These are phyloP conservation scores for Rhynchotus rufescens DNA, from an alignment of 2,797 vertebrate species.

Conservation along the genomic window DNA sequence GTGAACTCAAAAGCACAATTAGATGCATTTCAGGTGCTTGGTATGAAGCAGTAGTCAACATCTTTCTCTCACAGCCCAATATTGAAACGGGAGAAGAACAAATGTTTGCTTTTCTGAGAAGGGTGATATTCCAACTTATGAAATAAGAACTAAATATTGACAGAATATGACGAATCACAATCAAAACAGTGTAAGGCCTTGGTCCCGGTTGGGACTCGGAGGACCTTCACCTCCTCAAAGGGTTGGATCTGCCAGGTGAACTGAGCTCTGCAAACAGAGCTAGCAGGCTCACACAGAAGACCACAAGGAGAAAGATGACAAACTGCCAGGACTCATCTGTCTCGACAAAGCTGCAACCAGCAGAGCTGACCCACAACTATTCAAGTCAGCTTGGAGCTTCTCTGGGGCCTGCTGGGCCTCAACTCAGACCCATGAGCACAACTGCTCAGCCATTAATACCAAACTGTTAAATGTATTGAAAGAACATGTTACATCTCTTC, in stretches of 20 bases:
- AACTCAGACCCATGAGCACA: background rate
- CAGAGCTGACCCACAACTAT: background rate
- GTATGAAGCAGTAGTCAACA: conserved; percentile 11
- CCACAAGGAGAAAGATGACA: background rate
- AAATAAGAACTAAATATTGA: conserved; percentile 44
- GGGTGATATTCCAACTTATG: background rate
- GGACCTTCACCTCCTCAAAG: background rate
- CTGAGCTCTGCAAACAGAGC: background rate
- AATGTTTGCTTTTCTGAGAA: conserved; percentile 51
- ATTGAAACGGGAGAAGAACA: conserved; percentile 9
- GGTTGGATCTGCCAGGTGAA: background rate
- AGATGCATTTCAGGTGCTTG: background rate
- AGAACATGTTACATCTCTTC: background rate
- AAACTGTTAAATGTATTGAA: background rate
- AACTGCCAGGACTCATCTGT: background rate
- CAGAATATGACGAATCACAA: fast-evolving
- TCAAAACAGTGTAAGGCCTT: background rate
- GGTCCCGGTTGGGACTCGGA: background rate
- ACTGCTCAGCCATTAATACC: background rate
- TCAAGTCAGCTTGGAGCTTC: background rate
- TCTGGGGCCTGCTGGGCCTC: background rate
- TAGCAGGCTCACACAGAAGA: background rate
- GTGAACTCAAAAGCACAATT: background rate
- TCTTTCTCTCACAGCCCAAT: background rate
- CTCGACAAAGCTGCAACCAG: background rate